Percentiles rank a stretch among this genome's conserved stretches.
Conservation (phyloP, 2,888 invertebrate genomes). For the Dysmachus trigonus region DNA sequence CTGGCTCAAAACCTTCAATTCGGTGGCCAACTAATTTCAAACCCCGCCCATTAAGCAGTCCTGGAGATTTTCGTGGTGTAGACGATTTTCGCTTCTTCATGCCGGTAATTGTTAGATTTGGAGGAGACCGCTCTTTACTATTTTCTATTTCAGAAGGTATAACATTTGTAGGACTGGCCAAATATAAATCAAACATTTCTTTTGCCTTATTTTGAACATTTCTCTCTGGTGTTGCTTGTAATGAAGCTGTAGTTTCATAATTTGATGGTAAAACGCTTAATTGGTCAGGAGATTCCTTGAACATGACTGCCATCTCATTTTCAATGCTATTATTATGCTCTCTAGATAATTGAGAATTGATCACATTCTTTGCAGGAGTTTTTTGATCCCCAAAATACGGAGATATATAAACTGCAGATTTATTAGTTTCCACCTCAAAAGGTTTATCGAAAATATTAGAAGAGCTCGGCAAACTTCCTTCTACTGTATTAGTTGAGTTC, state of each 20-base stretch:
- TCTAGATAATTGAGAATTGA: neutral
- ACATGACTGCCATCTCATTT: neutral
- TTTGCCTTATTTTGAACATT: constrained; percentile 1
- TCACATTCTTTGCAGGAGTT: neutral
- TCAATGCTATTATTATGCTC: neutral
- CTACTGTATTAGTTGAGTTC: neutral
- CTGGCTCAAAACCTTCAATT: constrained; percentile 47
- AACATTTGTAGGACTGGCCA: constrained; percentile 9
- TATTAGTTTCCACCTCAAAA: neutral
- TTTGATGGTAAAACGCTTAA: neutral
- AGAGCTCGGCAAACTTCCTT: neutral
- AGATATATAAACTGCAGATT: neutral
- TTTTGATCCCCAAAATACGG: constrained; percentile 2
- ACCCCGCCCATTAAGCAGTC: neutral
- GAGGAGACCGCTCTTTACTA: neutral
- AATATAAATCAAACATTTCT: constrained; percentile 33
- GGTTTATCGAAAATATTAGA: neutral
- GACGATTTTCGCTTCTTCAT: constrained; percentile 24
- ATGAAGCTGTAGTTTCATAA: neutral
- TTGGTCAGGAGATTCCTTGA: neutral
- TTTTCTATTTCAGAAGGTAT: constrained; percentile 15
- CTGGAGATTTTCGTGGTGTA: constrained; percentile 56
- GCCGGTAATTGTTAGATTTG: neutral
- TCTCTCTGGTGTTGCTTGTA: neutral
- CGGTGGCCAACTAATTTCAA: constrained; percentile 45